Conservation (phyloP, 1,140 invertebrate species). For the Trypoxylus dichotomus region DNA sequence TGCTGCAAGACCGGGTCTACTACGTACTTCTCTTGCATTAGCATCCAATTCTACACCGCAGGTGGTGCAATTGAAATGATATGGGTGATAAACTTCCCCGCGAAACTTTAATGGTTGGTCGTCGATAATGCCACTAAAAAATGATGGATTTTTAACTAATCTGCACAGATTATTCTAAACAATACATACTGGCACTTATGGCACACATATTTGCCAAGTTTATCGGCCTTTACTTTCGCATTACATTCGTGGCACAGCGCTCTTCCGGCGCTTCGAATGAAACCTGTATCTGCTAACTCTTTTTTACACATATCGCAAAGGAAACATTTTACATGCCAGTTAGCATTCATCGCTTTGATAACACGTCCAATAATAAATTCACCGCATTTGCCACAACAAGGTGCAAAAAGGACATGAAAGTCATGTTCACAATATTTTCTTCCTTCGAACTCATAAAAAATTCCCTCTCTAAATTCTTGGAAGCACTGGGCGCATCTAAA, state of each 20-base stretch:
- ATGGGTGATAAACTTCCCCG: constrained; percentile 97
- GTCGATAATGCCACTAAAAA: constrained; percentile 87
- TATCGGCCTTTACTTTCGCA: constrained; percentile 91
- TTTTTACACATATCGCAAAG: constrained; percentile 90
- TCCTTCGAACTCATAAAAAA: constrained; percentile 99
- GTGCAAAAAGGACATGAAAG: constrained; percentile 97
- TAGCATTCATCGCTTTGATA: constrained; percentile 98
- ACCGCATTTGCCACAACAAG: constrained; percentile 96
- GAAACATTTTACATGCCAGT: constrained; percentile 98
- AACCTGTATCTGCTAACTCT: constrained; percentile 94
- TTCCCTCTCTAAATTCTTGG: constrained; percentile 94
- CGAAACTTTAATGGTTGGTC: constrained; percentile 94
- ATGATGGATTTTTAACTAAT: neutral
- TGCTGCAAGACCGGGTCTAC: constrained; percentile 83
- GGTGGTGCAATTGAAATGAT: constrained; percentile 97
- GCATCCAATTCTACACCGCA: constrained; percentile 86
- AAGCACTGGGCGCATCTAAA: constrained; percentile 98
- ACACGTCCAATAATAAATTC: constrained; percentile 97
- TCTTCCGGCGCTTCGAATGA: constrained; percentile 91
- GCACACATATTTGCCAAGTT: constrained; percentile 96
- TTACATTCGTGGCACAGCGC: constrained; percentile 98
- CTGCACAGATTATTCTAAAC: neutral
- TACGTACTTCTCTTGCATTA: constrained; percentile 93
- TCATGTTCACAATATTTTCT: constrained; percentile 99
- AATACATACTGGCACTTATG: constrained; percentile 95